Evolutionary conservation across 2,113 vertebrate genomes (phyloP), one percentile per base, ranked within the genome.

Genomic region (Neolamprologus longior): DNA sequence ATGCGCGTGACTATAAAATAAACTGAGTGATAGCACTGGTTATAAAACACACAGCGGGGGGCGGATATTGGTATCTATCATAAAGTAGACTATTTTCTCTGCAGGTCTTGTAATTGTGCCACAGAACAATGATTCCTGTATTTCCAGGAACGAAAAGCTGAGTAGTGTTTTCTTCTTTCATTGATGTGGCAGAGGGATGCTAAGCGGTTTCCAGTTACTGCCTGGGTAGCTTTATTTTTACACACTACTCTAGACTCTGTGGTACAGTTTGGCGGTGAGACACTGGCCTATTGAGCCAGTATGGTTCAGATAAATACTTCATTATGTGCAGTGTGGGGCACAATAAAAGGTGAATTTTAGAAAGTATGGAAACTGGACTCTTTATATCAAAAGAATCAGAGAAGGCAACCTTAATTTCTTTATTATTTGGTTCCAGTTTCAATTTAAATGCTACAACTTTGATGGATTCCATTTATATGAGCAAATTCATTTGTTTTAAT

Each of bases 221-320:
- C 89, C 63, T 79, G 88, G 85, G 54, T 80, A 81, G 89, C 81
- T 81, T 93, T 92, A 93, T 91, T 94, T 95, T 95, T 92, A 93
- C 40, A 94, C 93, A 84, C 84, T 37, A 86, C 76, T 88, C 80
- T 81, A 80, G 84, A 86, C 84, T 90, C 55, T 93, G 93, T 88
- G 90, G 89, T 81, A 14, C 50, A 92, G 79, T 92, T 80, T 63
- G 84, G 91, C 28, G 79, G 89, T 66, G 87, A 90, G 86, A 86
- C 80, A 91, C 54, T 80, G 47, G 91, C 82, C 81, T 88, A 87
- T 91, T 90, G 93, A 93, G 88, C 90, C 90, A 92, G 85, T 95
- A 95, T 93, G 95, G 90, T 88, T 85, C 82, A 94, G 95, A 96
- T 96, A 94, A 97, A 95, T 89, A 94, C 92, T 93, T 96, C 92